Conservation (phyloP, 2,888 invertebrate genomes). For the Xestobium rufovillosum region DNA sequence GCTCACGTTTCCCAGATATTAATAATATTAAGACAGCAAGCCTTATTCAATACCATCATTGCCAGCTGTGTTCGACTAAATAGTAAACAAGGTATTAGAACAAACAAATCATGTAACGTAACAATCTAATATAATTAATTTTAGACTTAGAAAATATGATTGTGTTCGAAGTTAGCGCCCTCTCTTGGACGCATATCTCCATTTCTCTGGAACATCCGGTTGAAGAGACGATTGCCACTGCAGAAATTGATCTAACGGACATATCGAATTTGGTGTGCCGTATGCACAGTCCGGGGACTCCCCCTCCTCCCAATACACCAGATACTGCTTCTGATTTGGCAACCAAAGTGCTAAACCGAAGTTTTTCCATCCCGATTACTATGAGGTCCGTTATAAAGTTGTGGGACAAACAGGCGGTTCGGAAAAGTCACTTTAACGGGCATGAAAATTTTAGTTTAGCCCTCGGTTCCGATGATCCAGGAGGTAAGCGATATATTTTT, state of each 20-base stretch:
- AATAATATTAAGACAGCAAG: slow-evolving; percentile 77
- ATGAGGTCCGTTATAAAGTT: slow-evolving; percentile 78
- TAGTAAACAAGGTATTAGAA: slow-evolving; percentile 75
- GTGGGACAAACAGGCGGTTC: slow-evolving; percentile 68
- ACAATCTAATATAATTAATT: slow-evolving; percentile 23
- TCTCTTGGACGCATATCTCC: slow-evolving; percentile 83
- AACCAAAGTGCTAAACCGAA: slow-evolving; percentile 74
- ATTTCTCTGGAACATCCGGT: slow-evolving; percentile 88
- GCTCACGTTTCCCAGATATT: slow-evolving; percentile 85
- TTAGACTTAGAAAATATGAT: slow-evolving; percentile 64
- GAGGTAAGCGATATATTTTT: slow-evolving; percentile 42
- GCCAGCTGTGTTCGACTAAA: slow-evolving; percentile 81
- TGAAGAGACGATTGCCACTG: slow-evolving; percentile 88
- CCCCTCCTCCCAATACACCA: slow-evolving; percentile 33
- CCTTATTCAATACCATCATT: slow-evolving; percentile 83
- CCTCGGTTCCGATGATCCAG: slow-evolving; percentile 61
- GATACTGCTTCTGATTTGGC: slow-evolving; percentile 49
- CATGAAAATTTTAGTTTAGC: slow-evolving; percentile 58
- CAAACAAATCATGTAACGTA: no score
- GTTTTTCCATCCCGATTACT: slow-evolving; percentile 88
- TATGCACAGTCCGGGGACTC: slow-evolving; percentile 56
- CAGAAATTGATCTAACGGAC: slow-evolving; percentile 80
- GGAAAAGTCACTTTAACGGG: slow-evolving; percentile 39
- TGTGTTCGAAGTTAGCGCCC: slow-evolving; percentile 88
- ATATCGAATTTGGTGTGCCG: slow-evolving; percentile 71